Conservation (phyloP, 2,888 invertebrate species). For the Diachrysia chrysitis region DNA sequence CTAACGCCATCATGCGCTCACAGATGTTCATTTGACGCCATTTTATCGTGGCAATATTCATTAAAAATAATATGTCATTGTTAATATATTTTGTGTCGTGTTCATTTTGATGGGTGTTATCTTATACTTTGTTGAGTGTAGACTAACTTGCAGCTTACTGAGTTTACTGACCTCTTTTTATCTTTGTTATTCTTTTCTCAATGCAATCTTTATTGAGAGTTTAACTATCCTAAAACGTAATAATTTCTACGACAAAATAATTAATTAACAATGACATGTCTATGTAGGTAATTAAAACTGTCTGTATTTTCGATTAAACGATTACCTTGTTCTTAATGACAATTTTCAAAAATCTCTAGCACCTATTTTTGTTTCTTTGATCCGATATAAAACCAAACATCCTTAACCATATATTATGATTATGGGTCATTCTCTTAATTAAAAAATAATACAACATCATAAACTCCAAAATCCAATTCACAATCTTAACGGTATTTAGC, state of each 20-base stretch:
- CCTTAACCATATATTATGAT: too few relatives aligned
- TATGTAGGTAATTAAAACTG: too few relatives aligned
- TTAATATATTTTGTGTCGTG: constrained; percentile 47
- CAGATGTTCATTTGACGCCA: constrained; percentile 61
- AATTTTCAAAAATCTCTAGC: not conserved
- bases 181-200: not conserved
- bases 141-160: not conserved
- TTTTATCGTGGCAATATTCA: constrained; percentile 52
- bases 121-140: constrained; percentile 25
- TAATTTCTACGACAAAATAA: not conserved
- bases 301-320: too few relatives aligned
- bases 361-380: not conserved
- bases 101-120: constrained; percentile 49
- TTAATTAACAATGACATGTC: too few relatives aligned
- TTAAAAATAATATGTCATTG: constrained; percentile 61
- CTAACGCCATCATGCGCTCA: constrained; percentile 61
- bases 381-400: not conserved
- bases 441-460: not conserved
- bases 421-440: not conserved
- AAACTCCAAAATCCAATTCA: not conserved
- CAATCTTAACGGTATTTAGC: not conserved
- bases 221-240: not conserved
- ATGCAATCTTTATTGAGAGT: not conserved
- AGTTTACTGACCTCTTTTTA: constrained; percentile 1
- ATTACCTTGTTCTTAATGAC: not conserved